Evolutionary conservation across 1,140 invertebrate genomes (phyloP), one percentile per base, ranked within the genome.

Genomic region (Penaeus chinensis): DNA sequence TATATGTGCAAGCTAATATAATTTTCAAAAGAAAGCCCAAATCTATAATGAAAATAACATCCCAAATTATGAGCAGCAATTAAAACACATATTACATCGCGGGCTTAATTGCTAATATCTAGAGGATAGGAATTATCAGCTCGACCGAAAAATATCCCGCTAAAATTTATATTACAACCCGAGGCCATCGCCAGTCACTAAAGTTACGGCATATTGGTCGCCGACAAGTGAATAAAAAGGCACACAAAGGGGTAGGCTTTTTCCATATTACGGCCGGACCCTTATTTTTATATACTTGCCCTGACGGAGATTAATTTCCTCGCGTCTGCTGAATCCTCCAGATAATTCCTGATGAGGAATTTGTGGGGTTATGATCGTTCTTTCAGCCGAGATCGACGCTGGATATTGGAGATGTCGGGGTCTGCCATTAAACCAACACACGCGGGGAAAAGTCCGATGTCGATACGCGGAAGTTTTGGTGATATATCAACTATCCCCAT

Each of bases 81-180:
- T 87, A 87, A 82, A 82, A 82, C 69, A 82, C 69, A 76, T 82
- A 87, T 87, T 76, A 76, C 80, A 24, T 82, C 78, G 77, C 61
- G 24, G 54, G 60, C 60, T 82, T 77, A 87, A 87, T 87, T 87
- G 80, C 66, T 87, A 87, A 87, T 87, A 87, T 87, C 66, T 82
- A 77, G 79, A 82, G 78, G 79, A 82, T 83, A 27, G 66, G 81
- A 87, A 87, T 85, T 85, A 85, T 76, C 77, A 85, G 62, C 84
- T 62, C 61, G 65, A 85, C 84, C 84, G 76, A 85, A 85, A 82
- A 79, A 85, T 85, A 79, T 66, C 84, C 54, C 37, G 24, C 80
- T 78, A 83, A 87, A 87, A 87, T 87, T 82, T 82, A 87, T 87
- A 87, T 87, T 87, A 82, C 71, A 78, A 82, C 79, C 85, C 24